Evolutionary conservation across 2,797 vertebrate genomes (phyloP).

Genomic region (Bradypodion ventrale): DNA sequence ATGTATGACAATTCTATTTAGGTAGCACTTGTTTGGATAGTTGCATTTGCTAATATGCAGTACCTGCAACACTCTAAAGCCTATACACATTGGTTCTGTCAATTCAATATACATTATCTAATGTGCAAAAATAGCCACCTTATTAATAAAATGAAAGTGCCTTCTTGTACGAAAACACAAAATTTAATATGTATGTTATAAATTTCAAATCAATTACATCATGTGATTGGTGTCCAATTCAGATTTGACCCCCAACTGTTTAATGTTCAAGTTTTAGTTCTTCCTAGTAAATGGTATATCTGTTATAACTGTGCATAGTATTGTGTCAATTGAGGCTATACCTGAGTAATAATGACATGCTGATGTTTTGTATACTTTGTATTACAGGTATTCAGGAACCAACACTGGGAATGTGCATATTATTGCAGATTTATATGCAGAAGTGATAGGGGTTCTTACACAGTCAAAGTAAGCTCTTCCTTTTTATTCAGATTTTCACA

Average conservation of each 20-base stretch:
- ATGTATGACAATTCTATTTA: not conserved
- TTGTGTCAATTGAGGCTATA: not conserved
- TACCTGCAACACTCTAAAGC: not conserved
- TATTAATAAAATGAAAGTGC: too few species aligned
- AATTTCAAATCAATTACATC: too few species aligned
- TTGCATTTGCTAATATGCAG: too few species aligned
- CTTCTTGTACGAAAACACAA: too few species aligned
- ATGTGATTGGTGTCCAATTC: too few species aligned
- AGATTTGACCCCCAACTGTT: too few species aligned
- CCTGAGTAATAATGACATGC: not conserved
- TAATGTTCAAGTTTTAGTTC: not conserved
- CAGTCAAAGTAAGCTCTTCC: conserved; percentile 90
- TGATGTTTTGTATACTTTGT: not conserved
- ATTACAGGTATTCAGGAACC: conserved; percentile 93
- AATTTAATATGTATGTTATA: not conserved
- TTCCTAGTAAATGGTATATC: not conserved
- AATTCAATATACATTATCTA: too few species aligned
- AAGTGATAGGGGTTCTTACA: conserved; percentile 97
- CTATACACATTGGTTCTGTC: not conserved
- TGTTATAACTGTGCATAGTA: not conserved
- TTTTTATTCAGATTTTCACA: not conserved
- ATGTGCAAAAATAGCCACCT: too few species aligned
- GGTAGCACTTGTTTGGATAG: not conserved
- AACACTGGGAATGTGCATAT: conserved; percentile 99
- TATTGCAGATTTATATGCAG: conserved; percentile 97